These are phyloP conservation scores for Uria lomvia DNA, from an alignment of 2,113 vertebrate genomes.

Conservation along the genomic window DNA sequence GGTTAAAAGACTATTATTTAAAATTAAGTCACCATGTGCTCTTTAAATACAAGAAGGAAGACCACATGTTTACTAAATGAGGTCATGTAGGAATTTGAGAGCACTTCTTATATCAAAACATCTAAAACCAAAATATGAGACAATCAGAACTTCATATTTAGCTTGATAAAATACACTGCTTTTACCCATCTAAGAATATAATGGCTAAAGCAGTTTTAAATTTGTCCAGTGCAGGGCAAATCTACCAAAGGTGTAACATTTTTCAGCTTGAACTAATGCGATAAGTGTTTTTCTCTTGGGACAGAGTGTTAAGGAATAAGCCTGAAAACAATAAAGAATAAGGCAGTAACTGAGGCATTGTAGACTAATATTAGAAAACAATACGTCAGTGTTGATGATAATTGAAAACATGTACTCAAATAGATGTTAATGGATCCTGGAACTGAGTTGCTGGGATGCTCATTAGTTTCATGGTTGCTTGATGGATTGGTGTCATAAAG, in stretches of 20 bases:
- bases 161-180: background rate
- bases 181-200: background rate
- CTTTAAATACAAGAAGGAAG: background rate
- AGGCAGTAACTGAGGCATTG: background rate
- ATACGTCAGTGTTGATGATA: background rate
- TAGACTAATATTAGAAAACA: constrained; percentile 38
- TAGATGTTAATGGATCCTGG: background rate
- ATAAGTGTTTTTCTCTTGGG: background rate
- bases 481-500: background rate
- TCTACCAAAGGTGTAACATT: background rate
- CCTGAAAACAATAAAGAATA: background rate
- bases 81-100: background rate
- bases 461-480: background rate
- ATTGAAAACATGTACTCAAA: constrained; percentile 31
- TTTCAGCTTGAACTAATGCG: background rate
- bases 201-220: background rate
- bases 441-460: background rate
- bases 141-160: background rate
- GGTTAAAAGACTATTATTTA: background rate
- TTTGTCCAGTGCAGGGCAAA: background rate
- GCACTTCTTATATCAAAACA: background rate
- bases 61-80: background rate
- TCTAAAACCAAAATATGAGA: background rate
- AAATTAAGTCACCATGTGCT: background rate
- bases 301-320: background rate